phyloP scores from a whole-genome alignment of 2,888 invertebrate genomes.

The Plagiodera versicolora region DNA sequence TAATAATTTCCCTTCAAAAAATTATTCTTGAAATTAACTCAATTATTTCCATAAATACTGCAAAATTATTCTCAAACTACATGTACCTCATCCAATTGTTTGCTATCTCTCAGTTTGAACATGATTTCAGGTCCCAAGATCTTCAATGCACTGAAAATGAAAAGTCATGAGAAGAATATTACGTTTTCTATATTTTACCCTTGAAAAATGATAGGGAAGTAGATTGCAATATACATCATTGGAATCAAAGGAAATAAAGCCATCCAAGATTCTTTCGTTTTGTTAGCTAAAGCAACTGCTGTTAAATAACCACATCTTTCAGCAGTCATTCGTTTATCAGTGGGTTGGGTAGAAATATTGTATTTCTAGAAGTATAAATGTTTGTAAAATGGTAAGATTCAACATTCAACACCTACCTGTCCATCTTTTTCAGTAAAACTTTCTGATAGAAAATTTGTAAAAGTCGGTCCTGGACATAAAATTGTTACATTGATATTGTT shows the following conservation, averaged over 20 bases:
- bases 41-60: no score
- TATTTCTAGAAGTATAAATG: constrained; percentile 48
- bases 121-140: constrained; percentile 52
- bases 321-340: constrained; percentile 59
- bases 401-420: no score
- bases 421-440: constrained; percentile 68
- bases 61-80: constrained; percentile 11
- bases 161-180: neutral
- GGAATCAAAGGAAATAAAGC: constrained; percentile 64
- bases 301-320: constrained; percentile 63
- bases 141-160: constrained; percentile 49
- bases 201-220: constrained; percentile 59
- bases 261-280: constrained; percentile 70
- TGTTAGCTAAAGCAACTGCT: constrained; percentile 63
- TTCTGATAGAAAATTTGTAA: constrained; percentile 68
- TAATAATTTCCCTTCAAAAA: no score
- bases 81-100: constrained; percentile 45
- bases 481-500: constrained; percentile 66
- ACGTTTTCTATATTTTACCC: constrained; percentile 48
- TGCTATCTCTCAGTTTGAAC: constrained; percentile 55
- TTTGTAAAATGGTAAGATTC: neutral
- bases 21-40: no score
- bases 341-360: constrained; percentile 49
- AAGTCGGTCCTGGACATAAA: constrained; percentile 77
- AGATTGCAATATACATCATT: constrained; percentile 62